These are phyloP conservation scores for Pangasianodon hypophthalmus DNA, from an alignment of 2,113 vertebrate genomes.

Conservation along the genomic window DNA sequence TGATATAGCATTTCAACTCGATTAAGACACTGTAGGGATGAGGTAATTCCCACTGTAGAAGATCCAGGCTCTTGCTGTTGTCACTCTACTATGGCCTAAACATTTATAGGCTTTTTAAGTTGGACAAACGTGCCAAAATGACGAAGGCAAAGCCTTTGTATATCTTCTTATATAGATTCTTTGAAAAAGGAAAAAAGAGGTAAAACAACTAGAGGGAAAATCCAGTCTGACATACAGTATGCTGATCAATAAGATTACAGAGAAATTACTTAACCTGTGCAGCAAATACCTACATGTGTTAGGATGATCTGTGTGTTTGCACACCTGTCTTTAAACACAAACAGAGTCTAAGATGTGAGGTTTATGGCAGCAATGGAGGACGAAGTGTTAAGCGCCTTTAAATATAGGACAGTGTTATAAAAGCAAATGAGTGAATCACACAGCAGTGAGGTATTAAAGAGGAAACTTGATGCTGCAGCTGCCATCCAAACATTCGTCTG, in stretches of 20 bases:
- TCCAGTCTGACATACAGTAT: background rate
- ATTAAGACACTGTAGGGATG: conserved; percentile 16
- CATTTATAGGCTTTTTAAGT: background rate
- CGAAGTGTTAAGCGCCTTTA: conserved; percentile 82
- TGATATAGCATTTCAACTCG: conserved; percentile 36
- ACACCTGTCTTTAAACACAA: conserved; percentile 52
- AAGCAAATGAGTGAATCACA: conserved; percentile 89
- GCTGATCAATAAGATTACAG: background rate
- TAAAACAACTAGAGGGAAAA: background rate
- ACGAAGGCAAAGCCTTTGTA: background rate
- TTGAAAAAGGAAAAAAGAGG: background rate
- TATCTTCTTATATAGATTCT: background rate
- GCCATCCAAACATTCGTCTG: conserved; percentile 79
- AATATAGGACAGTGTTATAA: conserved; percentile 92
- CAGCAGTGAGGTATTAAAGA: conserved; percentile 76
- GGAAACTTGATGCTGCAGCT: conserved; percentile 89
- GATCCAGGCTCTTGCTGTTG: background rate
- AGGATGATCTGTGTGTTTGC: background rate
- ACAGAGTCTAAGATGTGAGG: conserved; percentile 24
- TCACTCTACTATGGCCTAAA: background rate
- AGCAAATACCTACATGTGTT: background rate
- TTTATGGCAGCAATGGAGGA: conserved; percentile 57
- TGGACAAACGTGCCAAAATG: background rate
- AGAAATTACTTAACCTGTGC: background rate
- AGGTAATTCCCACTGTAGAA: conserved; percentile 1